A percentile compares a stretch with the other conserved stretches of the same genome.
Evolutionary conservation across 2,888 invertebrate species (phyloP).

Genomic region (Lottia gigantea): DNA sequence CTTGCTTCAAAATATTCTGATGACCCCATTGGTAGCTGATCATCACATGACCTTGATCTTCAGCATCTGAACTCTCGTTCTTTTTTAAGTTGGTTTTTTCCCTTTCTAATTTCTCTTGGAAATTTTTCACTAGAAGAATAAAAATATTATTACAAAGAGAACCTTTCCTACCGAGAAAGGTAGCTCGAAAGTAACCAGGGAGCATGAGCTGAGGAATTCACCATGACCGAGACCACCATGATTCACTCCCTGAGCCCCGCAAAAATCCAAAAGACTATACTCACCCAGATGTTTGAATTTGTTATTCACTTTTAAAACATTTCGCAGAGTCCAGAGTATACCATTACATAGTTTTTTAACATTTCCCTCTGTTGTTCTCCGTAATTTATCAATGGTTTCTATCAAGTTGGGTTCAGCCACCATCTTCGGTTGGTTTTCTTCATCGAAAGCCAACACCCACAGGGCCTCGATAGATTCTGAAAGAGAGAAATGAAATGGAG

Average conservation of each 20-base stretch:
- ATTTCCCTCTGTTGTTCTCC: conserved; percentile 16
- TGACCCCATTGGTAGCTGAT: conserved; percentile 56
- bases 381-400: conserved; percentile 25
- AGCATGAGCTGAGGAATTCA: too few species aligned
- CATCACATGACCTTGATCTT: conserved; percentile 44
- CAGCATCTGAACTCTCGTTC: too few species aligned
- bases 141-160: too few species aligned
- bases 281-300: conserved; percentile 36
- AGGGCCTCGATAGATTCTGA: conserved; percentile 39
- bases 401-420: conserved; percentile 34
- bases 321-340: conserved; percentile 44
- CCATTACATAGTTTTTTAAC: conserved; percentile 36
- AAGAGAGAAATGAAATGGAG: not conserved
- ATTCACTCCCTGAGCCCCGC: too few species aligned
- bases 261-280: not conserved
- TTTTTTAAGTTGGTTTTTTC: too few species aligned
- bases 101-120: too few species aligned
- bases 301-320: conserved; percentile 28
- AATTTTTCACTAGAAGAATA: too few species aligned
- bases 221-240: too few species aligned
- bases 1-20: conserved; percentile 39
- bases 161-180: too few species aligned
- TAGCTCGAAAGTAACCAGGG: too few species aligned
- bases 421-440: conserved; percentile 41
- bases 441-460: conserved; percentile 48